These are phyloP conservation scores for Cairina moschata DNA, from an alignment of 2,113 vertebrate genomes.

Conservation along the genomic window DNA sequence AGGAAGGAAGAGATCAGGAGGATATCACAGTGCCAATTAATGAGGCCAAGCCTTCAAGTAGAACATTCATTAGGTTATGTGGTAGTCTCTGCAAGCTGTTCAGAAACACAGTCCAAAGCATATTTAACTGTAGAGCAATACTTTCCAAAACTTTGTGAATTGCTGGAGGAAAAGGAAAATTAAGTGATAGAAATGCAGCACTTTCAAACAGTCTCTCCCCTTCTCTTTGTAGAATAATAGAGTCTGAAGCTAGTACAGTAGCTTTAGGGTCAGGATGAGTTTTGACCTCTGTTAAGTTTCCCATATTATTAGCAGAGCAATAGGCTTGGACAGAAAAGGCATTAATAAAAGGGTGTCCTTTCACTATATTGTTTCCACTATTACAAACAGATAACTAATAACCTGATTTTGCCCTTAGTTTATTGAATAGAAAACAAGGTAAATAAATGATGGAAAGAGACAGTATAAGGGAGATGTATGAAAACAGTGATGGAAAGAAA, in stretches of 20 bases:
- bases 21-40: slow-evolving; percentile 28
- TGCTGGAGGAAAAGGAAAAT: slow-evolving; percentile 14
- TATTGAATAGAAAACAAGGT: neutral
- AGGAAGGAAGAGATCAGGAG: slow-evolving; percentile 41
- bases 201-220: neutral
- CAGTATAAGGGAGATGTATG: neutral
- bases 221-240: neutral
- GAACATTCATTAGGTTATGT: slow-evolving; percentile 34
- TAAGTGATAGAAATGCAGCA: neutral
- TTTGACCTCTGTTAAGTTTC: slow-evolving; percentile 33
- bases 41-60: slow-evolving; percentile 41
- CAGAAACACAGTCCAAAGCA: slow-evolving; percentile 22
- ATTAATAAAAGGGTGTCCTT: neutral
- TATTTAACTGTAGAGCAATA: neutral
- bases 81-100: slow-evolving; percentile 36
- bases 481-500: neutral
- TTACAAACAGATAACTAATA: slow-evolving; percentile 7
- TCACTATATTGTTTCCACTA: slow-evolving; percentile 11
- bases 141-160: slow-evolving; percentile 7
- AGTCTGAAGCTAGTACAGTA: neutral
- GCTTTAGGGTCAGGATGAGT: slow-evolving; percentile 14
- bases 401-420: neutral
- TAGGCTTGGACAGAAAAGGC: neutral
- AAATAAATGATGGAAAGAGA: neutral
- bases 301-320: slow-evolving; percentile 14